Base-by-base conservation (phyloP, 2,888 invertebrate species). In the Drosophila yooni region DNA sequence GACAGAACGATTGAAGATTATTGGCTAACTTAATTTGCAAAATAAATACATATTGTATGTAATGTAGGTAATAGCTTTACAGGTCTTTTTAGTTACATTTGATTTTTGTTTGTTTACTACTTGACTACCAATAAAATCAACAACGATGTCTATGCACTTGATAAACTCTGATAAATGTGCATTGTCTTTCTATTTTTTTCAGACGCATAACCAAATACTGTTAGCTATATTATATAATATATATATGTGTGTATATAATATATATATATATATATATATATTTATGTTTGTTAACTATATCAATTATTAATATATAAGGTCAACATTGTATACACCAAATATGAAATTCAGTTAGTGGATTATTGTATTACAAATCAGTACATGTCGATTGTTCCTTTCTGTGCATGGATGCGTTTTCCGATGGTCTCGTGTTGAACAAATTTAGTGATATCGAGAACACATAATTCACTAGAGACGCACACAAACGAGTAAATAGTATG, bases 31-130 rank as follows among this genome's bases (percentile, higher is more conserved):
- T 85, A 86, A 84, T 65, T 70, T 74, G 84, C 80, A 72, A 88
- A 88, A 80, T 88, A 80, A 82, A 81, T 81, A 83, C 70, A 70
- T 79, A 69, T 84, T 57, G 60, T 61, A 71, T 72, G 54, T 83
- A 74, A 76, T 73, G 52, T 69, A 76, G 76, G 54, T 69, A 79
- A 82, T 76, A 79, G 71, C 60, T 74, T 83, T 82, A 79, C 89
- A 85, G 76, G 83, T 85, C 89, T 85, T 89, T 84, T 83, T 51
- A 83, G 89, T 83, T 83, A 75, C 83, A 75, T 86, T 76, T 53
- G 65, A 66, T 83, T 75, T 52, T 64, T 58, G 25, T 66, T 54
- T 66, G 48, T 60, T 51, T 60, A 54, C 40, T 70, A 54, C 62
- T 86, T 73, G 21, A 60, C 70, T 86, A 88, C 74, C 81, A 83